A percentile compares a stretch with the other conserved stretches of the same genome.
Evolutionary conservation across 2,888 invertebrate genomes (phyloP).

Genomic region (Drosophila imparisetae): DNA sequence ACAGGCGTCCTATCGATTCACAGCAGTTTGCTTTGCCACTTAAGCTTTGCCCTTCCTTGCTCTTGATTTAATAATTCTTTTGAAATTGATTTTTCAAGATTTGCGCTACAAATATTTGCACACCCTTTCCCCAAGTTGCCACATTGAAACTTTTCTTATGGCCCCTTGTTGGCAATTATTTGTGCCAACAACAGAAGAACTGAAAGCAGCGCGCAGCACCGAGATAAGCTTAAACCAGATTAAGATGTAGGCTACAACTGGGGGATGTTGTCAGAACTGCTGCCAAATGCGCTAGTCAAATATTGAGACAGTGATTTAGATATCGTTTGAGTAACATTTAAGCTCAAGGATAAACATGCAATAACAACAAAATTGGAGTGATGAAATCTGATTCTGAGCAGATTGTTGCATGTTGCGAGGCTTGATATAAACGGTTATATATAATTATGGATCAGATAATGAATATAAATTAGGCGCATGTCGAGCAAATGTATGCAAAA

Average conservation of each 20-base stretch:
- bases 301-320: conserved; percentile 49
- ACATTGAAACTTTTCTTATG: conserved; percentile 12
- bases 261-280: conserved; percentile 18
- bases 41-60: not conserved
- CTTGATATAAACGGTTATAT: conserved; percentile 54
- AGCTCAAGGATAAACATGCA: conserved; percentile 55
- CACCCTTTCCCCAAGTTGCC: conserved; percentile 18
- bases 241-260: conserved; percentile 36
- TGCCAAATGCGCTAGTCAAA: conserved; percentile 42
- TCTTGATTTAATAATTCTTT: conserved; percentile 11
- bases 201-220: conserved; percentile 1
- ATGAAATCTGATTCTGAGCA: conserved; percentile 8
- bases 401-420: conserved; percentile 13
- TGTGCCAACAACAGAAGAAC: conserved; percentile 33
- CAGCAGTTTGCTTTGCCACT: not conserved
- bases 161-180: conserved; percentile 43
- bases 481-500: conserved; percentile 51
- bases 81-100: conserved; percentile 33
- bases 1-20: not conserved
- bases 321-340: conserved; percentile 36
- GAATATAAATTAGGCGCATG: conserved; percentile 77
- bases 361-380: conserved; percentile 24
- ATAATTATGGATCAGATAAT: conserved; percentile 78
- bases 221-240: conserved; percentile 57
- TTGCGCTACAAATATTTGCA: conserved; percentile 45